Evolutionary conservation across 1,140 invertebrate species (phyloP).

Genomic region (Tigriopus japonicus): DNA sequence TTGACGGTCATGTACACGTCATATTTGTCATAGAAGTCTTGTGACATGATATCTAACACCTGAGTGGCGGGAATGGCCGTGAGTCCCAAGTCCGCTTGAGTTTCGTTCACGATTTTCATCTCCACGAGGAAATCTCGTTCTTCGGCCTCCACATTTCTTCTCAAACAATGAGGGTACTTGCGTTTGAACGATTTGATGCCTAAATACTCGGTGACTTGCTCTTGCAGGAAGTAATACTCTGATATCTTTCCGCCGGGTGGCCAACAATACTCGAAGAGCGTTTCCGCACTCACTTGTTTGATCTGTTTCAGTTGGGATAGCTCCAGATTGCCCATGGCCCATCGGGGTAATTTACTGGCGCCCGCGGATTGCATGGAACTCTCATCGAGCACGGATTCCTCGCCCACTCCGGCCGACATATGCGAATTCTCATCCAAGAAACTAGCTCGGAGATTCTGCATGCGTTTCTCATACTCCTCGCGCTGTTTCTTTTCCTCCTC

Average conservation of each 20-base stretch:
- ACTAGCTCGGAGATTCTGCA: constrained; percentile 3
- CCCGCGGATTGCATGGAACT: background rate
- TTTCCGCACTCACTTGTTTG: constrained; percentile 43
- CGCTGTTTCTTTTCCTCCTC: constrained; percentile 4
- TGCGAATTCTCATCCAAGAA: constrained; percentile 13
- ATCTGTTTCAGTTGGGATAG: background rate
- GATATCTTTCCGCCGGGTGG: constrained; percentile 39
- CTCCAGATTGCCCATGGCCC: background rate
- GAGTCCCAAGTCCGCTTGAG: constrained; percentile 50
- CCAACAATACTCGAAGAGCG: constrained; percentile 87
- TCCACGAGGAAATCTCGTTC: constrained; percentile 71
- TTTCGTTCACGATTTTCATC: constrained; percentile 64
- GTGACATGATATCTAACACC: constrained; percentile 80
- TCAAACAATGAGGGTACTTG: constrained; percentile 72
- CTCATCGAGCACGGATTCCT: background rate
- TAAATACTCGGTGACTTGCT: constrained; percentile 77
- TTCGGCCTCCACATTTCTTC: constrained; percentile 64
- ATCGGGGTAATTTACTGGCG: background rate
- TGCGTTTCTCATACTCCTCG: constrained; percentile 8
- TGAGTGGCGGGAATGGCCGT: constrained; percentile 76
- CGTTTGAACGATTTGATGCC: constrained; percentile 86
- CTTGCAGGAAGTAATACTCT: constrained; percentile 51
- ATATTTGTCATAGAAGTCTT: constrained; percentile 85
- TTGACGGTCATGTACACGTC: constrained; percentile 71
- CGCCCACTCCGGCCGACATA: background rate